Evolutionary conservation across 2,113 vertebrate species (phyloP).

Genomic region (Tachycineta bicolor): DNA sequence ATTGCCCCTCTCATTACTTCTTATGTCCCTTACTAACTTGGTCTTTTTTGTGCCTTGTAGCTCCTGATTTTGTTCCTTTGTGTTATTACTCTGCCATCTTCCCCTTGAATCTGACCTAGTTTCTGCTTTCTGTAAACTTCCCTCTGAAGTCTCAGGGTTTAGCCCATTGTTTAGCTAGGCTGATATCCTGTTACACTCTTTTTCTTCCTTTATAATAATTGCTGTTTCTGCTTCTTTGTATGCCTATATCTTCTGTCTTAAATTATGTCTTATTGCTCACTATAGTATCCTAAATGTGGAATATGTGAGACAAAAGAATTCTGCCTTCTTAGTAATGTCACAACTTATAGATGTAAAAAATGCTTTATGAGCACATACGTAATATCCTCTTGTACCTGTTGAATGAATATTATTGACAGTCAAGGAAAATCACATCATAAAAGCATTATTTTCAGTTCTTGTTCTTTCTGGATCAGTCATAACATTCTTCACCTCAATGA

Average conservation of each 20-base stretch:
- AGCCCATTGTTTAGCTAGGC: background rate
- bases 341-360: background rate
- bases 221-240: background rate
- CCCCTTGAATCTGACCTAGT: background rate
- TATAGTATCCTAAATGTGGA: background rate
- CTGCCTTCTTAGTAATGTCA: background rate
- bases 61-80: background rate
- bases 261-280: background rate
- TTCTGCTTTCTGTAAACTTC: background rate
- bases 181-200: background rate
- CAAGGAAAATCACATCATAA: background rate
- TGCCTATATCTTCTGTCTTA: background rate
- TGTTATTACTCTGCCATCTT: background rate
- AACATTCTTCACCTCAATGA: background rate
- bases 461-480: background rate
- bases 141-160: background rate
- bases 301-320: background rate
- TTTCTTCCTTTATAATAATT: background rate
- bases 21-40: background rate
- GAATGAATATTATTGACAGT: background rate
- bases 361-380: background rate
- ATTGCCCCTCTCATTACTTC: background rate
- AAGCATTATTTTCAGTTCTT: background rate
- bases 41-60: background rate
- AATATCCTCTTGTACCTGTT: background rate